phyloP scores from a whole-genome alignment of 2,113 vertebrate species.

The Synchiropus splendidus region DNA sequence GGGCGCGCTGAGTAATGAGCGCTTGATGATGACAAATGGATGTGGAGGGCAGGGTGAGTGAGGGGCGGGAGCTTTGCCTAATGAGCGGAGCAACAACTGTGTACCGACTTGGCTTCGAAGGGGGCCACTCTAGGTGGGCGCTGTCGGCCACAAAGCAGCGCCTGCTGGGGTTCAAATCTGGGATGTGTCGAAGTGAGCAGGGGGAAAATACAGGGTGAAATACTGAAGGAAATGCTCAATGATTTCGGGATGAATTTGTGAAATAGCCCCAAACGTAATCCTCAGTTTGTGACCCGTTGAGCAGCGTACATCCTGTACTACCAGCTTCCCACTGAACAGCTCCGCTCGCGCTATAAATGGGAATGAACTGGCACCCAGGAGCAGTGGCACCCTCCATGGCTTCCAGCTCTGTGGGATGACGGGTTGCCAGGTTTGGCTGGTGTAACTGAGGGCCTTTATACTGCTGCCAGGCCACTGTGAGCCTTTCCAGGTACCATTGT shows the following conservation, averaged over 20 bases:
- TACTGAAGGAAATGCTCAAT: too few relatives aligned
- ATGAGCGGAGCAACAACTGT: slow-evolving; percentile 46
- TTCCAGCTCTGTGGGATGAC: slow-evolving; percentile 14
- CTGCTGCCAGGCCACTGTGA: slow-evolving; percentile 43
- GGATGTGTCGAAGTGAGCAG: too few relatives aligned
- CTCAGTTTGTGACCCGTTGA: too few relatives aligned
- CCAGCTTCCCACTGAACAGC: slow-evolving; percentile 8
- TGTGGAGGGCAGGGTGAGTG: slow-evolving; percentile 30
- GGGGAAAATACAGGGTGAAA: too few relatives aligned
- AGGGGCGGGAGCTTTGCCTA: slow-evolving; percentile 41
- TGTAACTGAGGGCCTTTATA: slow-evolving; percentile 28
- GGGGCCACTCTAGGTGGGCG: too few relatives aligned
- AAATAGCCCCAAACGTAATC: too few relatives aligned
- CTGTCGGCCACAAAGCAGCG: too few relatives aligned
- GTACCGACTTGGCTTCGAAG: too few relatives aligned
- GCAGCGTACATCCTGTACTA: too few relatives aligned
- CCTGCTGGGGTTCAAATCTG: too few relatives aligned
- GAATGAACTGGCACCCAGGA: slow-evolving; percentile 14
- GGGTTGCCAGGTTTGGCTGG: slow-evolving; percentile 35
- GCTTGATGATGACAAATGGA: slow-evolving; percentile 61
- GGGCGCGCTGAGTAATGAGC: slow-evolving; percentile 58
- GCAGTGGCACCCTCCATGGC: slow-evolving; percentile 3
- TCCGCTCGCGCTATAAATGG: slow-evolving; percentile 14
- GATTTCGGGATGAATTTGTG: too few relatives aligned
- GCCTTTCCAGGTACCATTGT: slow-evolving; percentile 55